A percentile compares a stretch with the other conserved stretches of the same genome.
These are phyloP conservation scores for Helicoverpa armigera DNA, from an alignment of 1,140 invertebrate genomes.

Conservation along the genomic window DNA sequence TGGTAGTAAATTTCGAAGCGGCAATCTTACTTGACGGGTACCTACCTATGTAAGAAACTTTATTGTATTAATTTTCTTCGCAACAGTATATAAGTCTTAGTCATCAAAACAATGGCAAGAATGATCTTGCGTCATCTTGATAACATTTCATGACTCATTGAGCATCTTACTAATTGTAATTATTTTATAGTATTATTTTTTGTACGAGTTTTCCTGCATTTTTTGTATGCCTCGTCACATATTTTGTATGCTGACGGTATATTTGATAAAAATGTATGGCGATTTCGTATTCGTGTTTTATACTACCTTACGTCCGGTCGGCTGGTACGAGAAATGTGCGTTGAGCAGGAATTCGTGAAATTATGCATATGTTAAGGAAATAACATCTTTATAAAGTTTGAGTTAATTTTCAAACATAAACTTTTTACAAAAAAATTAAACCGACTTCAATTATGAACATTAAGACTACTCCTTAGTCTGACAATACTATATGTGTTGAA, in stretches of 20 bases:
- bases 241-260: neutral
- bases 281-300: no score
- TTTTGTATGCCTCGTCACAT: neutral
- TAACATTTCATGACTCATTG: conserved; percentile 9
- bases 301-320: no score
- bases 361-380: no score
- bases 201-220: neutral
- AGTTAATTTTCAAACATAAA: no score
- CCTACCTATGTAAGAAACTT: neutral
- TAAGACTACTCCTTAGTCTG: no score
- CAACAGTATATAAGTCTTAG: neutral
- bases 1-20: neutral
- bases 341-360: no score
- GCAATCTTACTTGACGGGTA: neutral
- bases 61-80: neutral
- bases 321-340: no score
- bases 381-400: no score
- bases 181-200: neutral
- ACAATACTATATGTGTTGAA: no score
- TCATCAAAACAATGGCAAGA: neutral
- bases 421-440: no score
- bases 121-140: neutral
- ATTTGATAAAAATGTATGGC: no score
- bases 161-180: neutral
- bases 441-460: no score